Evolutionary conservation across 1,140 invertebrate species (phyloP).

Genomic region (Spodoptera litura): DNA sequence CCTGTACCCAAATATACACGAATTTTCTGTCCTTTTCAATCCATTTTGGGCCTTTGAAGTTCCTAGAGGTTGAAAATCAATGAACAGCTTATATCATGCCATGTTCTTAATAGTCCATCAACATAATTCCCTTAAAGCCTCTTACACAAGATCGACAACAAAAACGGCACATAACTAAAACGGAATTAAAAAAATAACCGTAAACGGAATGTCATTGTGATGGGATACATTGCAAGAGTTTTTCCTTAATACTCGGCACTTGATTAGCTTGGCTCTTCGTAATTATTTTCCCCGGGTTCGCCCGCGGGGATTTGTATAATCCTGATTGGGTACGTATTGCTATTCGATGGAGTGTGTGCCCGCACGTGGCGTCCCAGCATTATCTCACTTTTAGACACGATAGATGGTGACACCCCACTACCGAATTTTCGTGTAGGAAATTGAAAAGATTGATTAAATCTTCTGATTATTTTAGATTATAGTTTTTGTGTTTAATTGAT

Average conservation of each 20-base stretch:
- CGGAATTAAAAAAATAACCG: slow-evolving; percentile 33
- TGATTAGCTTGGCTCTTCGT: slow-evolving; percentile 79
- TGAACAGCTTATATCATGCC: not conserved
- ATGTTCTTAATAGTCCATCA: not conserved
- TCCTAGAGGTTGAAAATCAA: too few species aligned
- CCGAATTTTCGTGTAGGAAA: slow-evolving; percentile 41
- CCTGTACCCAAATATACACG: too few species aligned
- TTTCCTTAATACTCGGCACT: slow-evolving; percentile 75
- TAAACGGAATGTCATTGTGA: slow-evolving; percentile 49
- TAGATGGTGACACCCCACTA: slow-evolving; percentile 46
- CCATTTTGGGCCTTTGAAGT: too few species aligned
- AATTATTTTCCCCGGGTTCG: slow-evolving; percentile 74
- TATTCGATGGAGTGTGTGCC: slow-evolving; percentile 76
- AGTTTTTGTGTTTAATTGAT: slow-evolving; percentile 19
- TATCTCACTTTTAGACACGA: slow-evolving; percentile 61
- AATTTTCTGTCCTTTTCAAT: too few species aligned
- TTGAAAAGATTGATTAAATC: slow-evolving; percentile 53
- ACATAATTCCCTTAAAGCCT: not conserved
- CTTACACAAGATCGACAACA: slow-evolving; percentile 13
- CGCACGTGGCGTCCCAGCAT: slow-evolving; percentile 68
- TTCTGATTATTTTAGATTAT: slow-evolving; percentile 39
- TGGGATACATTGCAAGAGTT: slow-evolving; percentile 56
- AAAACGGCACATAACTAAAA: slow-evolving; percentile 27
- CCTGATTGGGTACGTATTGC: slow-evolving; percentile 82
- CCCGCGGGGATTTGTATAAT: slow-evolving; percentile 81